Base-by-base conservation (phyloP, 2,797 vertebrate species). In the Pipistrellus nathusii region DNA sequence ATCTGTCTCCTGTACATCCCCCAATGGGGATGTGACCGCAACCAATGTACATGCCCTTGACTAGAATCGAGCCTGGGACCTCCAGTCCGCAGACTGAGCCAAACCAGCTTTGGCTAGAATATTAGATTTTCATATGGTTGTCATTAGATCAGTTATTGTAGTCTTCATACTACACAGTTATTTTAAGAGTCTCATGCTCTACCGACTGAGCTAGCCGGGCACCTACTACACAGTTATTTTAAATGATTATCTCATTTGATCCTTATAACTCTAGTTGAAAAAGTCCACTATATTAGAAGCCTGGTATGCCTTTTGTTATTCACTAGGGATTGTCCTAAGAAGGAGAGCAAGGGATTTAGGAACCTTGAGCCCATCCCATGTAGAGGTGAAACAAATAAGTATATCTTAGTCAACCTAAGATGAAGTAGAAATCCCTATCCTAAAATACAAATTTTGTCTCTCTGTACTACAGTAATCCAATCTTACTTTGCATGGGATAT, bases 381-480 rank as follows among this genome's bases (percentile, higher is more conserved):
- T 73, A 86, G n/a, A 83, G 21, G 9, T 86, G 21, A 92, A 92
- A 86, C 30, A 85, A 71, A 76, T 5, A 75, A 85, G 3, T 87
- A 30, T 87, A 9, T 90, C 12, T 81, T 81, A 30, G 27, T 25
- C 30, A 20, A 71, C 27, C 21, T 68, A 51, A 32, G 48, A 20
- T 69, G 35, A 93, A 81, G 35, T 88, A 57, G 71, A 90, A 94
- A 93, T 83, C 12, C 11, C 23, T 59, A 68, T 51, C 38, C 18
- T 93, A 83, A 96, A 96, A 83, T 8, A 59, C 38, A 62, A 30
- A 48, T 76, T 69, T 90, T 87, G 38, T 85, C 12, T n/a, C 14
- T 92, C 90, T 57, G 32, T 93, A 23, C 41, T 48, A 11, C 12
- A 32, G 59, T 82, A 77, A n/a, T 77, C 48, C 30, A 57, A 38